Evolutionary conservation across 2,888 invertebrate genomes (phyloP).

Genomic region (Tortrix viridana): DNA sequence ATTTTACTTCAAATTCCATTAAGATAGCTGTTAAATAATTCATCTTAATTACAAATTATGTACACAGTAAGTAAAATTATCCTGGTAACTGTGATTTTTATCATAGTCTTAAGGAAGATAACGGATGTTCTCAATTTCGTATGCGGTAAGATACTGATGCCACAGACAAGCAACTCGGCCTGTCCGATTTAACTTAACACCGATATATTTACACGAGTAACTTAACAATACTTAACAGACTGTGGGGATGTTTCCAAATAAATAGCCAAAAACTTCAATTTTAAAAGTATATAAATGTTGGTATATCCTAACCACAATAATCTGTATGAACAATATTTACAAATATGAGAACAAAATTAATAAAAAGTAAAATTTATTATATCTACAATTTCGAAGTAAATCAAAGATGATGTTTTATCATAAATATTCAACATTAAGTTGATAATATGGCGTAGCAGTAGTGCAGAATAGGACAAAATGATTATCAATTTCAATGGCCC

Average conservation of each 20-base stretch:
- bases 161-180: conserved; percentile 27
- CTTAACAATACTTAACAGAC: conserved; percentile 6
- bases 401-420: conserved; percentile 2
- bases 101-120: conserved; percentile 17
- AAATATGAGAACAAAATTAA: background rate
- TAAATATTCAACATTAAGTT: conserved; percentile 4
- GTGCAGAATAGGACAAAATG: conserved; percentile 14
- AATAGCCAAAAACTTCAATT: background rate
- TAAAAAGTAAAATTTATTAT: conserved; percentile 1
- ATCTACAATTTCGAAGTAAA: conserved; percentile 1
- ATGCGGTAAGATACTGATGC: conserved; percentile 21
- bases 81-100: conserved; percentile 46
- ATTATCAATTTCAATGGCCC: background rate
- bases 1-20: conserved; percentile 15
- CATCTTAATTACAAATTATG: conserved; percentile 21
- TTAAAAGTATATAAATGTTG: conserved; percentile 1
- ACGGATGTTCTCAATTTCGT: conserved; percentile 9
- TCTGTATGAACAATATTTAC: background rate
- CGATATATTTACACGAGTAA: conserved; percentile 1
- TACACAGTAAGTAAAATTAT: conserved; percentile 29
- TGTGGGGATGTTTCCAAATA: background rate
- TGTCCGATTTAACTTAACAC: conserved; percentile 17
- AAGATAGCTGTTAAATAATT: conserved; percentile 21
- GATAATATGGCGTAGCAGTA: conserved; percentile 6
- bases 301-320: background rate